phyloP scores from a whole-genome alignment of 2,113 vertebrate species.

The Oceanodroma tethys region DNA sequence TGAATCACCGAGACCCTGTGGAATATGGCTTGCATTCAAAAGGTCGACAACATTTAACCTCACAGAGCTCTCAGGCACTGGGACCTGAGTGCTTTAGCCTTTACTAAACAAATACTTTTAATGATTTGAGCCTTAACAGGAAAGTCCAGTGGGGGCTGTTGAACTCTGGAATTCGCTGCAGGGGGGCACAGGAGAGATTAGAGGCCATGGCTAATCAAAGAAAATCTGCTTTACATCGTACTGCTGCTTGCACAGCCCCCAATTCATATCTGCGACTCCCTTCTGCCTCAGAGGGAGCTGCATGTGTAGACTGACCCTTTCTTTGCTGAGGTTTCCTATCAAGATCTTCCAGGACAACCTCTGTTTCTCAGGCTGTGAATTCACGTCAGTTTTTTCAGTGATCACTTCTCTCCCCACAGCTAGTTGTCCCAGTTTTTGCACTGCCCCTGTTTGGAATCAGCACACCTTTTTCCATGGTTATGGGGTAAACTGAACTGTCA shows the following conservation, averaged over 20 bases:
- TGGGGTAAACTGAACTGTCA: background rate
- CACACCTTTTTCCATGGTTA: background rate
- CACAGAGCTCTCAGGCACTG: background rate
- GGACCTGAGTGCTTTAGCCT: constrained; percentile 40
- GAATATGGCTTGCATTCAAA: background rate
- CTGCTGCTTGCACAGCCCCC: background rate
- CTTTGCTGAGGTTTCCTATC: background rate
- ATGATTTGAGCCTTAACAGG: constrained; percentile 59
- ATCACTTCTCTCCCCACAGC: background rate
- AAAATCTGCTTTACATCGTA: constrained; percentile 40
- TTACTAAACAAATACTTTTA: constrained; percentile 59
- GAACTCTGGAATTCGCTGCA: constrained; percentile 67
- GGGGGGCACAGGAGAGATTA: constrained; percentile 59
- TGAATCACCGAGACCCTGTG: background rate
- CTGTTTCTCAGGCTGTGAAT: background rate
- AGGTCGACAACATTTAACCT: constrained; percentile 17
- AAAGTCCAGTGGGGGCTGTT: constrained; percentile 54
- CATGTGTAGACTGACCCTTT: background rate
- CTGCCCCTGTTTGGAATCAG: background rate
- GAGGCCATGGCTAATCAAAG: constrained; percentile 46
- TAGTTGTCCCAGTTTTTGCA: background rate
- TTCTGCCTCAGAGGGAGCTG: constrained; percentile 8
- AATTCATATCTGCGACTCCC: background rate
- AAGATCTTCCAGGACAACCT: background rate
- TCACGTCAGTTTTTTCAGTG: background rate